Evolutionary conservation across 2,113 vertebrate genomes (phyloP).

Genomic region (Tapirus terrestris): DNA sequence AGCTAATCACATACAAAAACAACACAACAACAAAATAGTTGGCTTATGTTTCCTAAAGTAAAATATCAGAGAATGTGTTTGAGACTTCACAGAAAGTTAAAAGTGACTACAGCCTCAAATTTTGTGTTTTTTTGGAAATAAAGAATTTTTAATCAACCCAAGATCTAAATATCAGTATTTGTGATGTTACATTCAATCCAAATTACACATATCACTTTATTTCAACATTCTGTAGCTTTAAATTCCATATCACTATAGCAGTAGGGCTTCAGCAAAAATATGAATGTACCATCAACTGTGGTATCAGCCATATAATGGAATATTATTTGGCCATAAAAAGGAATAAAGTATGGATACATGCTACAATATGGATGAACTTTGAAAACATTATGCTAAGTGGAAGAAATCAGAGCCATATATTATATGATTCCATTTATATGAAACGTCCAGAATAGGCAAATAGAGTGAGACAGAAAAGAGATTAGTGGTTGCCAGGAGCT

Average conservation of each 20-base stretch:
- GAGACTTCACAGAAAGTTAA: conserved; percentile 14
- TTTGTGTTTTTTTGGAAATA: conserved; percentile 33
- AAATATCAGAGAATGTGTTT: conserved; percentile 36
- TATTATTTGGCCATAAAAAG: conserved; percentile 15
- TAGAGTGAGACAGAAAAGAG: background rate
- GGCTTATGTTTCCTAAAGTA: conserved; percentile 53
- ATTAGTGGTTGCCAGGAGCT: background rate
- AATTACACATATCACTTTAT: conserved; percentile 34
- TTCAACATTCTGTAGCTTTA: conserved; percentile 28
- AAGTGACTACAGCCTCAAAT: background rate
- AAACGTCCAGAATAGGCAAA: conserved; percentile 22
- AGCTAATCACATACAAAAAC: conserved; percentile 12
- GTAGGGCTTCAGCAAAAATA: conserved; percentile 13
- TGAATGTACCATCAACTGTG: background rate
- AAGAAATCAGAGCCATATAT: background rate
- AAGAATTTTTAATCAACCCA: conserved; percentile 33
- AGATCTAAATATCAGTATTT: background rate
- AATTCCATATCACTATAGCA: conserved; percentile 6
- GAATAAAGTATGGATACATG: background rate
- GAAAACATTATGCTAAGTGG: background rate
- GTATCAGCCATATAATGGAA: background rate
- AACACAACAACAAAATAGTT: conserved; percentile 31
- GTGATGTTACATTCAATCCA: background rate
- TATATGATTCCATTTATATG: conserved; percentile 6
- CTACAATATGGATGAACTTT: background rate